Evolutionary conservation across 23 tunicate species (phyloP).

Genomic region (Ciona savignyi): DNA sequence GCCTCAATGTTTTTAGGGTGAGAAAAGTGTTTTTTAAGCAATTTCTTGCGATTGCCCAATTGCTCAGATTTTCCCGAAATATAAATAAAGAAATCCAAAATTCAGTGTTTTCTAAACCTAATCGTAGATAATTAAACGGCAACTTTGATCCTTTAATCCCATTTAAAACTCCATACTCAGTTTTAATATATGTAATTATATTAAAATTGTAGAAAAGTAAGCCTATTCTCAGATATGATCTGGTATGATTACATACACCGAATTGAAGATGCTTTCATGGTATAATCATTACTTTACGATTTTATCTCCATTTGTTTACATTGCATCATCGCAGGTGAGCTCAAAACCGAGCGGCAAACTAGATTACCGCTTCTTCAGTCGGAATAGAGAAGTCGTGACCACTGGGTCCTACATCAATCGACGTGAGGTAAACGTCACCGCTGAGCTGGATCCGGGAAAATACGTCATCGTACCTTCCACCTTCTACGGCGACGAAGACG

Average conservation of each 20-base stretch:
- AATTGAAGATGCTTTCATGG: neutral
- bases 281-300: too few relatives aligned
- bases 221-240: neutral
- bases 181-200: too few relatives aligned
- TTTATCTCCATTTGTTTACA: too few relatives aligned
- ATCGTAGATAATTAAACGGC: too few relatives aligned
- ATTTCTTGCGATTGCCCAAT: neutral
- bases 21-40: neutral
- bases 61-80: too few relatives aligned
- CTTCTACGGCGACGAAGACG: conserved; percentile 33
- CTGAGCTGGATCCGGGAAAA: conserved; percentile 55
- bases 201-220: too few relatives aligned
- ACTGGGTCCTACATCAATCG: conserved; percentile 47
- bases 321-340: conserved; percentile 37
- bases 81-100: too few relatives aligned
- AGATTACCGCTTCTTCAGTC: conserved; percentile 29
- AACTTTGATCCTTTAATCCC: too few relatives aligned
- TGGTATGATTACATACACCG: neutral
- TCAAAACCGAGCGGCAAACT: conserved; percentile 23
- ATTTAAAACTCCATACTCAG: too few relatives aligned
- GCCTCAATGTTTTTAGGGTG: conserved; percentile 53
- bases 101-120: too few relatives aligned
- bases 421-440: conserved; percentile 71
- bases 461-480: conserved; percentile 85
- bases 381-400: conserved; percentile 37